phyloP scores from a whole-genome alignment of 2,888 invertebrate genomes.

The Caenorhabditis doughertyi region DNA sequence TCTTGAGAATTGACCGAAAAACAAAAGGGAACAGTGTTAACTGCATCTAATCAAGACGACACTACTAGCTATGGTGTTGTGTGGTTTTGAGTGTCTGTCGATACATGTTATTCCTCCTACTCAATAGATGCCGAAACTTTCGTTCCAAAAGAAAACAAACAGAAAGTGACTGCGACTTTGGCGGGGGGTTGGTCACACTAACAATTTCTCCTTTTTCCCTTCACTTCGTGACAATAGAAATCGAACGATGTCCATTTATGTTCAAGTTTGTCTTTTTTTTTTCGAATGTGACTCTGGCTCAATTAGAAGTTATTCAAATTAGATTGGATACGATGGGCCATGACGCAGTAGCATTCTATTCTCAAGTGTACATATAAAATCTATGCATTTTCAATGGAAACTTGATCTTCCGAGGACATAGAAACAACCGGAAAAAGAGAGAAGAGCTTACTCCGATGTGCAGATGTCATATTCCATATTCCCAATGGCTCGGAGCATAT shows the following conservation, averaged over 20 bases:
- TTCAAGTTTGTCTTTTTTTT: constrained; percentile 3
- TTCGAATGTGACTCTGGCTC: neutral
- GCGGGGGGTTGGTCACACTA: constrained; percentile 37
- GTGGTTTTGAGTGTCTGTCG: constrained; percentile 18
- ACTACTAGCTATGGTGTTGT: constrained; percentile 25
- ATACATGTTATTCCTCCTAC: constrained; percentile 29
- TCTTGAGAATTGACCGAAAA: neutral
- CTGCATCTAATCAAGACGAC: constrained; percentile 22
- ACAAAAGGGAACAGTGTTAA: neutral
- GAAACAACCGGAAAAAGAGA: constrained; percentile 27
- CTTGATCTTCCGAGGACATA: constrained; percentile 50
- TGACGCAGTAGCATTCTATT: constrained; percentile 7
- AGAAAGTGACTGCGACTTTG: constrained; percentile 37
- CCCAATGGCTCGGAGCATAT: constrained; percentile 24
- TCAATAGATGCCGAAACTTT: constrained; percentile 34
- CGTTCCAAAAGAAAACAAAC: constrained; percentile 47
- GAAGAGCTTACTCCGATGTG: neutral
- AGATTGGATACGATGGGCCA: constrained; percentile 6
- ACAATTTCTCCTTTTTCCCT: constrained; percentile 10
- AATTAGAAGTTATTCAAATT: constrained; percentile 48
- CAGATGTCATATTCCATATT: constrained; percentile 41
- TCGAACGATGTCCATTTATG: constrained; percentile 21
- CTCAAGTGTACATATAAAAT: constrained; percentile 14
- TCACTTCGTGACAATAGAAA: constrained; percentile 24
- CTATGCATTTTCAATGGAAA: constrained; percentile 57